Base-by-base conservation (phyloP, 2,113 vertebrate genomes). In the Hymenochirus boettgeri region DNA sequence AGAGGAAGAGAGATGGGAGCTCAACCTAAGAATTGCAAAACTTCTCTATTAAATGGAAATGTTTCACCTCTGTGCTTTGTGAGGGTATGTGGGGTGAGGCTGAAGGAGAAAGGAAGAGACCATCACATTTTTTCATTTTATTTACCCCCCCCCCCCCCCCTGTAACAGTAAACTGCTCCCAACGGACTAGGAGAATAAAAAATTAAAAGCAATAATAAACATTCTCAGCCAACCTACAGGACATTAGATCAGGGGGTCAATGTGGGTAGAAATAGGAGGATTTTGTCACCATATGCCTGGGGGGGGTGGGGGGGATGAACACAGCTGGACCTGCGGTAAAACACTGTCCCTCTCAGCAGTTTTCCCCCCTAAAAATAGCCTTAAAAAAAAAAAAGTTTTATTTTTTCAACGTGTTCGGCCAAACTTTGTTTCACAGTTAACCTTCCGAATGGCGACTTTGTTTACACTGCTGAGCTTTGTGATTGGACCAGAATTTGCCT, bases 241-340 rank as follows among this genome's bases (percentile, higher is more conserved):
- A 59, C 24, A 29, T 15, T 15, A 51, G 64, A 46, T 47, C 64
- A 51, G 22, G 6, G 46, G 55, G 64, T 66, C 42, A 59, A 46
- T 12, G 24, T 66, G 64, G 64, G 64, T 59, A 66, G 13, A 33
- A 57, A 51, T n/a, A 42, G 64, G 46, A 57, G 63, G 21, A 22
- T 29, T n/a, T 66, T 35, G 55, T 46, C 54, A 39, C 39, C 18
- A 11, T 51, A 58, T 46, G 46, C 64, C 33, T 4, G 6, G 24
- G 63, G 55, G 54, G 55, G 59, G 46, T 55, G 24, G 2, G 6
- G 24, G 63, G 55, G 54, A 58, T 58, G 39, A 66, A 66, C 64
- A 66, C 64, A 66, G 64, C 55, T 66, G 64, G 64, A 58, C 29
- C n/a, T 66, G 64, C 17, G 64, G 64, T 66, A 31, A 66, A 66